Evolutionary conservation across 2,888 invertebrate genomes (phyloP).

Genomic region (Stegana nigrithorax): DNA sequence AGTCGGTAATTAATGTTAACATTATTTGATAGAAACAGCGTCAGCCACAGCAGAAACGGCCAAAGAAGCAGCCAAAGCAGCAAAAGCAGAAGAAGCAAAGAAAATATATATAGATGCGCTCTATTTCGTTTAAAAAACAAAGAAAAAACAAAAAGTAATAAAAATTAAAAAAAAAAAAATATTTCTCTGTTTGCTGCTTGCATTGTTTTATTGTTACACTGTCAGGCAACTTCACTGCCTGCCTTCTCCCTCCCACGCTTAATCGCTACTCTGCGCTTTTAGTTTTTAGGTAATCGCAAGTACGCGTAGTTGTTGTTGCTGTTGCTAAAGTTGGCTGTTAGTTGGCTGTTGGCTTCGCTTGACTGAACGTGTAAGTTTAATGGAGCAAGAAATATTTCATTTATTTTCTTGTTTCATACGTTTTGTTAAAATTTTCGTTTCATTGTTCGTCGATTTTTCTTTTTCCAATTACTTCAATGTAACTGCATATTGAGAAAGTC

Average conservation of each 20-base stretch:
- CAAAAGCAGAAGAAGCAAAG: not conserved
- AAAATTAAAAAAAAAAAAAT: not conserved
- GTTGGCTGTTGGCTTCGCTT: not conserved
- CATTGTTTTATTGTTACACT: not conserved
- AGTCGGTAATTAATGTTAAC: conserved; percentile 7
- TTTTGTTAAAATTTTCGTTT: no score
- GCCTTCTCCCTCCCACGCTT: no score
- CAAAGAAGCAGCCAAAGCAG: not conserved
- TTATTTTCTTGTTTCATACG: not conserved
- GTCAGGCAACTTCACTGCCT: no score
- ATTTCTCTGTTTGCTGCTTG: not conserved
- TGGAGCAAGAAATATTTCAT: conserved; percentile 8
- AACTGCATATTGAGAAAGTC: not conserved
- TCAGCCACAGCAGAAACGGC: not conserved
- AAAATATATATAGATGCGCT: conserved; percentile 5
- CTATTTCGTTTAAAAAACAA: conserved; percentile 5
- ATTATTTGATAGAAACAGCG: not conserved
- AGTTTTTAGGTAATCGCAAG: no score
- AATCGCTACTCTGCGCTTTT: no score
- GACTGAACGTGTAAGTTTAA: not conserved
- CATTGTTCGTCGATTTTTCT: no score
- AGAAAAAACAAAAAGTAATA: no score
- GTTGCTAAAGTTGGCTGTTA: no score
- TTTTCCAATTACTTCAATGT: not conserved
- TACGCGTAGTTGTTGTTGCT: no score